Evolutionary conservation across 2,888 invertebrate species (phyloP).

Genomic region (Smittia aterrima): DNA sequence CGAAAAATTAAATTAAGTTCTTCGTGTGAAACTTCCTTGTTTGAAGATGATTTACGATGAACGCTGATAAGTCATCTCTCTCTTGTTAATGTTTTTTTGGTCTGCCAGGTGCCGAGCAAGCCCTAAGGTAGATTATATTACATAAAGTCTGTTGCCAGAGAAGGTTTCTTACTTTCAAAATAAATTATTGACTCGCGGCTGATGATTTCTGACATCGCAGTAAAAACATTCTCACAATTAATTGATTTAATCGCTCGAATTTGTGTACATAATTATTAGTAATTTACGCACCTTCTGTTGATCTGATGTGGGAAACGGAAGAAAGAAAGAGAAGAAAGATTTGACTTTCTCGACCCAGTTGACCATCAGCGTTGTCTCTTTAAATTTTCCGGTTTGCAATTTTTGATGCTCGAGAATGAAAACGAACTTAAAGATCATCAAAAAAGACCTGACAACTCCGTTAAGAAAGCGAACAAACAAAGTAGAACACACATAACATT

Average conservation of each 20-base stretch:
- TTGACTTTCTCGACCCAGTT: neutral
- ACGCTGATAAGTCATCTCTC: neutral
- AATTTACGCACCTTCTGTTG: constrained; percentile 5
- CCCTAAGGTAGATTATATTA: too few relatives aligned
- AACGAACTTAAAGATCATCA: too few relatives aligned
- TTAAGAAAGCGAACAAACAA: too few relatives aligned
- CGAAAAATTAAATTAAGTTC: neutral
- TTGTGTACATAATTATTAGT: neutral
- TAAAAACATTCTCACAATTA: neutral
- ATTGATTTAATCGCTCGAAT: neutral
- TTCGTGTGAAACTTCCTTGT: neutral
- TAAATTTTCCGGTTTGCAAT: too few relatives aligned
- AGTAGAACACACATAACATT: too few relatives aligned
- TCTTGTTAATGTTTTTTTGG: too few relatives aligned
- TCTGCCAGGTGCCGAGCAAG: too few relatives aligned
- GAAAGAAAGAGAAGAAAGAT: neutral
- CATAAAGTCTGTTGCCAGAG: too few relatives aligned
- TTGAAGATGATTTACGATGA: neutral
- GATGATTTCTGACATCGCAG: neutral
- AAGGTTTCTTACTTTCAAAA: too few relatives aligned
- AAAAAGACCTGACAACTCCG: too few relatives aligned
- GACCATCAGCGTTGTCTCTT: constrained; percentile 10
- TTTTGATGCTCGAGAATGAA: too few relatives aligned
- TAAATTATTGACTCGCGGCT: neutral
- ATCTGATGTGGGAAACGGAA: neutral